Base-by-base conservation (phyloP, 2,113 vertebrate genomes). In the Bujurquina vittata region DNA sequence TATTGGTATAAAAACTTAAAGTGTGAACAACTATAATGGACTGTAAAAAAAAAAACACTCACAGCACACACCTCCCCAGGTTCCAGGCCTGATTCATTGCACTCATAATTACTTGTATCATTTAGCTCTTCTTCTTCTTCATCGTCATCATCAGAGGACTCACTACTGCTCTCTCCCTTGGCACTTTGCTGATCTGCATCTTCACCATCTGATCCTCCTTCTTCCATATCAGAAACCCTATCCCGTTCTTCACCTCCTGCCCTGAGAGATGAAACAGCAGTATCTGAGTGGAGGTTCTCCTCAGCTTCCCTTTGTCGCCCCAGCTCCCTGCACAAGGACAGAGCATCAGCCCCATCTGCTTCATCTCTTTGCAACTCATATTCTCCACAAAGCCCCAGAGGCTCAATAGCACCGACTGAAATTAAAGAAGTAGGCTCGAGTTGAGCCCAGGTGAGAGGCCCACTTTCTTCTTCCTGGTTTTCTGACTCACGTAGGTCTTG, bases 1-100 rank as follows among this genome's bases (percentile, higher is more conserved):
- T 7, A 3, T 59, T 63, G 76, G 43, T 78, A 63, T 65, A 29
- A 62, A 77, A 46, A 61, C 40, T 23, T 52, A 65, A 83, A 58
- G 17, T 61, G 55, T 79, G n/a, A 77, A 54, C 10, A 7, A 43
- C 35, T 55, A 31, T 46, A 54, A 84, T 6, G 37, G 54, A 29
- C 35, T 69, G 20, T 67, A 72, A 72, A 55, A 46, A 46, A 46
- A 43, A 23, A 17, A 26, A 1, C 78, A 94, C 95, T 95, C 72
- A 96, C 91, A 22, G 77, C 20, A 23, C 95, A 88, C 81, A 96
- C 80, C 91, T 97, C 95, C 78, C 94, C 95, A 43, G 94, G 94
- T 93, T 97, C 95, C 84, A 97, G 86, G 75, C 83, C 93, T 75
- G 89, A 94, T 83, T 91, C 94, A 49, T 59, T 90, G 84, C 92